These are phyloP conservation scores for Mormyrus proboscirostris DNA, from an alignment of 2,797 vertebrate genomes.

Conservation along the genomic window DNA sequence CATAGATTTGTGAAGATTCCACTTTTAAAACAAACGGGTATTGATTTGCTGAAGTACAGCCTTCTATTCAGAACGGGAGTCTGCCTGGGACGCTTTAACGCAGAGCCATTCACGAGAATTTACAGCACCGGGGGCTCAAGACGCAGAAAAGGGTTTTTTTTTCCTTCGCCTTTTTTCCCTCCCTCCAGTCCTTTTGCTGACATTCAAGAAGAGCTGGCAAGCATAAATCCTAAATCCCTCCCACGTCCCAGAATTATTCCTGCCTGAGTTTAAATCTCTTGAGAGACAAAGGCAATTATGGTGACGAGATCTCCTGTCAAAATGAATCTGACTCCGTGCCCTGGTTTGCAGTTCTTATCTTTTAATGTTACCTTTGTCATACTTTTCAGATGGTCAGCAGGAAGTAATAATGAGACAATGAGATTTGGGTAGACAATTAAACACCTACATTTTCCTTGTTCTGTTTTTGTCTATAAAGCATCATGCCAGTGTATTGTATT, in stretches of 20 bases:
- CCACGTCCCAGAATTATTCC: constrained; percentile 10
- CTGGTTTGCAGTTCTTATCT: not conserved
- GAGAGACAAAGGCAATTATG: constrained; percentile 15
- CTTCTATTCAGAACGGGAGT: not conserved
- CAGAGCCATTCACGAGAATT: not conserved
- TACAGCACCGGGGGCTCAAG: not conserved
- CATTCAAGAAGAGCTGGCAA: not conserved
- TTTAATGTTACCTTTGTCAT: not conserved
- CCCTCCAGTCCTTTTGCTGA: not conserved
- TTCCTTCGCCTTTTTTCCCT: not conserved
- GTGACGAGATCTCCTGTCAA: not conserved
- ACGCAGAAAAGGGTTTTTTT: not conserved
- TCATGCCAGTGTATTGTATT: not conserved
- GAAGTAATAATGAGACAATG: not conserved
- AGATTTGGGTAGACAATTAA: not conserved
- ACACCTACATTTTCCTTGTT: not conserved
- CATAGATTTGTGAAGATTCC: not conserved
- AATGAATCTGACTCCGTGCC: not conserved
- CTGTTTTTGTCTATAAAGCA: not conserved
- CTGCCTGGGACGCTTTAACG: not conserved
- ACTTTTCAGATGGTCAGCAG: not conserved
- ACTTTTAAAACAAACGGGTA: constrained; percentile 5
- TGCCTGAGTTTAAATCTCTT: not conserved
- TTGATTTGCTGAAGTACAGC: constrained; percentile 1
- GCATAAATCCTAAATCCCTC: constrained; percentile 11